These are phyloP conservation scores for Maccullochella peelii DNA, from an alignment of 2,113 vertebrate species.

Conservation along the genomic window DNA sequence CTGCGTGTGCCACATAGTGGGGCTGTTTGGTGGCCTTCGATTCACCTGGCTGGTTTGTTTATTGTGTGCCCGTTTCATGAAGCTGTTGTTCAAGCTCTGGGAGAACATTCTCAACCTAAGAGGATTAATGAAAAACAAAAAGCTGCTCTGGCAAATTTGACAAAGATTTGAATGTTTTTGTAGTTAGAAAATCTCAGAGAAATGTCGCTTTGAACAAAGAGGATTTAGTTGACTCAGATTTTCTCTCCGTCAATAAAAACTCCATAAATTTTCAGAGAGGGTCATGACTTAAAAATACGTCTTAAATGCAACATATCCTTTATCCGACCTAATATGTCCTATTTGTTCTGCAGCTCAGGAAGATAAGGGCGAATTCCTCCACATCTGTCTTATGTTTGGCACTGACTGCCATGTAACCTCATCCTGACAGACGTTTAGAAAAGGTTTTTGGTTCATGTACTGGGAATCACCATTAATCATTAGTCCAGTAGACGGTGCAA, in stretches of 20 bases:
- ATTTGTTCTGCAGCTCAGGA: slow-evolving; percentile 34
- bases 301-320: slow-evolving; percentile 16
- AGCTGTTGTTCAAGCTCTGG: slow-evolving; percentile 7
- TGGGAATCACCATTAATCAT: not conserved
- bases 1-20: not conserved
- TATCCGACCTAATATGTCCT: slow-evolving; percentile 13
- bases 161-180: not conserved
- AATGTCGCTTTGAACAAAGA: slow-evolving; percentile 17
- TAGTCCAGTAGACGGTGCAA: not conserved
- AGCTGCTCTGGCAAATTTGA: slow-evolving; percentile 10
- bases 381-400: slow-evolving; percentile 8
- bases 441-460: not conserved
- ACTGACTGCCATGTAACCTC: not conserved
- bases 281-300: not conserved
- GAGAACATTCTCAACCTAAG: slow-evolving; percentile 35
- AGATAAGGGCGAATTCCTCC: slow-evolving; percentile 9
- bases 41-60: slow-evolving; percentile 47
- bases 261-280: not conserved
- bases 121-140: slow-evolving; percentile 63
- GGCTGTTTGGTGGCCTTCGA: slow-evolving; percentile 7
- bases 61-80: slow-evolving; percentile 26
- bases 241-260: not conserved
- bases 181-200: slow-evolving; percentile 25
- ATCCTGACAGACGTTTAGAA: slow-evolving; percentile 9
- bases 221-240: slow-evolving; percentile 25